Evolutionary conservation across 2,888 invertebrate species (phyloP).

Genomic region (Xestia sexstrigata): DNA sequence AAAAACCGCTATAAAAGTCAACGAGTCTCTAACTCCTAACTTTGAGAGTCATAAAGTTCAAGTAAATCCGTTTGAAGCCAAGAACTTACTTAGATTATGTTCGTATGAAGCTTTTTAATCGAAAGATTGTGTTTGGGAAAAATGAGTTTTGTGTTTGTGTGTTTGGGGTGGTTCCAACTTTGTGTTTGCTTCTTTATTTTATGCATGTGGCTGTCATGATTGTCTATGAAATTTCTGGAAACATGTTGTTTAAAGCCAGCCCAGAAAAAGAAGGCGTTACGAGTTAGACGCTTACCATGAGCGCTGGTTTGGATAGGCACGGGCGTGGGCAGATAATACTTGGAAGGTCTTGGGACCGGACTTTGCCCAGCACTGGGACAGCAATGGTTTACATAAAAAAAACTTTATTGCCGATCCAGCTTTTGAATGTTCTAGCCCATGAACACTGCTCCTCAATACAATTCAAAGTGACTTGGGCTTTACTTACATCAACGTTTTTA

Average conservation of each 20-base stretch:
- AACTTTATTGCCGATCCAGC: no score
- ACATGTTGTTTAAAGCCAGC: background rate
- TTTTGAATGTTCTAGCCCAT: background rate
- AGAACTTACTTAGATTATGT: constrained; percentile 59
- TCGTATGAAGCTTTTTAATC: constrained; percentile 48
- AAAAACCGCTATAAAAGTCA: constrained; percentile 84
- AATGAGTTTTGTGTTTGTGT: constrained; percentile 15
- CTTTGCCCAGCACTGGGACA: background rate
- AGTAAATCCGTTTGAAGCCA: constrained; percentile 46
- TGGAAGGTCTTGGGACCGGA: background rate
- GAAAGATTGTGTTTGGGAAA: constrained; percentile 39
- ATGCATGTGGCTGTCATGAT: background rate
- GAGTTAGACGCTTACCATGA: background rate
- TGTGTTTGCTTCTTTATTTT: constrained; percentile 14
- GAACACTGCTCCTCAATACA: background rate
- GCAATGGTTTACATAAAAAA: no score
- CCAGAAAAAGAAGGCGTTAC: background rate
- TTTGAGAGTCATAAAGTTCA: constrained; percentile 61
- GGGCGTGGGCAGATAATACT: background rate
- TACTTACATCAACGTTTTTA: background rate
- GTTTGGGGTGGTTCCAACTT: constrained; percentile 28
- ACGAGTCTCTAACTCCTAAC: constrained; percentile 77
- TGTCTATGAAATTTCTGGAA: background rate
- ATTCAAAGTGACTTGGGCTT: background rate
- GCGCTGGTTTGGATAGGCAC: background rate